phyloP scores from a whole-genome alignment of 2,797 vertebrate genomes.

The Pantherophis alleghaniensis region DNA sequence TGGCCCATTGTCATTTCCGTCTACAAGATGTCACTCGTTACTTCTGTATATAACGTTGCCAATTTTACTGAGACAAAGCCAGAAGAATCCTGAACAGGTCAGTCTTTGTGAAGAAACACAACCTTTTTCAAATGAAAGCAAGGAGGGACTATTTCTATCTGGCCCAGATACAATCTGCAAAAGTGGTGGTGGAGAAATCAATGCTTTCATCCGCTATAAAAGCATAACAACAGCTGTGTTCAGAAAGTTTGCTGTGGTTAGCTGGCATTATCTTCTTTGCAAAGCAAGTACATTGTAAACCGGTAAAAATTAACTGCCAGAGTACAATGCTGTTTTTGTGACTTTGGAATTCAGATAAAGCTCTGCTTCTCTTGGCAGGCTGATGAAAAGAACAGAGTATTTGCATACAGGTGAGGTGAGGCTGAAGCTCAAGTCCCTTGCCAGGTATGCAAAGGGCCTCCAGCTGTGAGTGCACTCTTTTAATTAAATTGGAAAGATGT shows the following conservation, averaged over 20 bases:
- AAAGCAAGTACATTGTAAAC: slow-evolving; percentile 59
- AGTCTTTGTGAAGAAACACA: slow-evolving; percentile 47
- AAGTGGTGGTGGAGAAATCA: slow-evolving; percentile 16
- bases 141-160: slow-evolving; percentile 22
- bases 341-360: slow-evolving; percentile 62
- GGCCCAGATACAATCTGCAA: slow-evolving; percentile 45
- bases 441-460: slow-evolving; percentile 65
- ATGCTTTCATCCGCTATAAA: slow-evolving; percentile 52
- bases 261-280: slow-evolving; percentile 60
- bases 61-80: slow-evolving; percentile 35
- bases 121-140: slow-evolving; percentile 22
- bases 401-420: slow-evolving; percentile 81
- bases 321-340: slow-evolving; percentile 74
- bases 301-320: slow-evolving; percentile 79
- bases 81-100: slow-evolving; percentile 43
- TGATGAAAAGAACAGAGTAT: slow-evolving; percentile 68
- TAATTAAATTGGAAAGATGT: slow-evolving; percentile 1
- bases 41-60: slow-evolving; percentile 14
- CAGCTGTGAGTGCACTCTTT: slow-evolving; percentile 48
- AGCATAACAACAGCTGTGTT: slow-evolving; percentile 57
- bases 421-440: slow-evolving; percentile 46
- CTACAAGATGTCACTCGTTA: slow-evolving; percentile 9
- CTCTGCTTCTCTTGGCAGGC: slow-evolving; percentile 61
- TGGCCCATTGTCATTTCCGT: slow-evolving; percentile 23
- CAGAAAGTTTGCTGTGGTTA: slow-evolving; percentile 56